Evolutionary conservation across 2,888 invertebrate genomes (phyloP).

Genomic region (Hedychridium roseum): DNA sequence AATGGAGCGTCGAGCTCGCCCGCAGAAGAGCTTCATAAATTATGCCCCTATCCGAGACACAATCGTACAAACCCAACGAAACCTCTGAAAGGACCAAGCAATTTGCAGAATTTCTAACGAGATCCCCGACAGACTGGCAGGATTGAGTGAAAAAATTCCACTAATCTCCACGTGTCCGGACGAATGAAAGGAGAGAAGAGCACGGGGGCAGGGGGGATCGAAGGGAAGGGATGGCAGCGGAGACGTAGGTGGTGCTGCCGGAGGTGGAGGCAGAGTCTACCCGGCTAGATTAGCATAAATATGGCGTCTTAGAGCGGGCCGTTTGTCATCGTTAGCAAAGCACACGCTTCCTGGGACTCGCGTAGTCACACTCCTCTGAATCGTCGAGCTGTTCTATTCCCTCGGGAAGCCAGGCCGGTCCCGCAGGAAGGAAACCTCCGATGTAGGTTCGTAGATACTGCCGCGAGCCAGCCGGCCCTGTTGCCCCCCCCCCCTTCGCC

Average conservation of each 20-base stretch:
- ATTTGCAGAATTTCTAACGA: no score
- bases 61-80: no score
- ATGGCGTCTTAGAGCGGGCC: constrained; percentile 62
- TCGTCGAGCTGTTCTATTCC: constrained; percentile 55
- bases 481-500: constrained; percentile 17
- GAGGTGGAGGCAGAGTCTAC: constrained; percentile 37
- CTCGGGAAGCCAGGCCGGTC: constrained; percentile 31
- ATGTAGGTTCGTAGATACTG: constrained; percentile 47
- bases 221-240: no score
- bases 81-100: no score
- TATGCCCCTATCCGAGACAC: no score
- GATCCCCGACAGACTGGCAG: no score
- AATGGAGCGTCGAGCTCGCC: background rate
- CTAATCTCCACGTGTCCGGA: constrained; percentile 1
- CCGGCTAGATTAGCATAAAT: constrained; percentile 62
- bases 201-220: constrained; percentile 20
- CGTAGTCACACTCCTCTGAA: constrained; percentile 57
- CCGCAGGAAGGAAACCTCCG: constrained; percentile 58
- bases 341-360: constrained; percentile 64
- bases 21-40: background rate
- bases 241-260: no score
- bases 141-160: constrained; percentile 1
- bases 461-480: constrained; percentile 27
- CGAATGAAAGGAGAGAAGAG: constrained; percentile 18
- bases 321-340: constrained; percentile 65